These are phyloP conservation scores for Rhagoletis pomonella DNA, from an alignment of 1,140 invertebrate species.

Conservation along the genomic window DNA sequence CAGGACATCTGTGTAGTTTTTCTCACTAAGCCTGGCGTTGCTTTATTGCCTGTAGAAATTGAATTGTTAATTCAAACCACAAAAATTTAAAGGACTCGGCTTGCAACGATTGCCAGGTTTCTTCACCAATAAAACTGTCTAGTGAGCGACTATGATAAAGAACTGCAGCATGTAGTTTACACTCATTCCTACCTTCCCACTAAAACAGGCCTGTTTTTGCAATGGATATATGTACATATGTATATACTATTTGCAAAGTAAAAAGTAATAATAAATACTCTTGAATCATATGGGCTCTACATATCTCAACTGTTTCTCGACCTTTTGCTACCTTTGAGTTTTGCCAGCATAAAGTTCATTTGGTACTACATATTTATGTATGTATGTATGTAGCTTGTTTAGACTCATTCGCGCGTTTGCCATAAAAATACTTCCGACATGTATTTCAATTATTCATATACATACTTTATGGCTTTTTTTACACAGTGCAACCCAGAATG, in stretches of 20 bases:
- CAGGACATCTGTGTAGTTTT: no score
- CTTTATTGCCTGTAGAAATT: no score
- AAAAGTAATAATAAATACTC: no score
- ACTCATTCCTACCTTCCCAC: neutral
- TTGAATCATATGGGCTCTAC: neutral
- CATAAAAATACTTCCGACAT: slow-evolving; percentile 60
- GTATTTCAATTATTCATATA: slow-evolving; percentile 60
- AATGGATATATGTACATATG: neutral
- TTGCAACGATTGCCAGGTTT: neutral
- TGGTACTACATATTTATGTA: no score
- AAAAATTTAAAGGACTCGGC: neutral
- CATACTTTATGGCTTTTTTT: slow-evolving; percentile 58
- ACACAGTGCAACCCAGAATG: neutral
- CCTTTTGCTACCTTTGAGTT: slow-evolving; percentile 6
- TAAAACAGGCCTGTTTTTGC: neutral
- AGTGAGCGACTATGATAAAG: slow-evolving; percentile 1
- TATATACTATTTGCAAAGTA: neutral
- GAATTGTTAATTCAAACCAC: neutral
- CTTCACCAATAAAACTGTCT: neutral
- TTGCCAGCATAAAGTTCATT: neutral
- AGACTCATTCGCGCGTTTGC: slow-evolving; percentile 50
- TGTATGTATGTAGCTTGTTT: slow-evolving; percentile 22
- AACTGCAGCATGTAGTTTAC: neutral
- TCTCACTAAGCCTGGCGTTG: no score
- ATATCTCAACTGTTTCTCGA: neutral